Conservation (phyloP, 2,113 vertebrate species). For the Ardeotis arabs region DNA sequence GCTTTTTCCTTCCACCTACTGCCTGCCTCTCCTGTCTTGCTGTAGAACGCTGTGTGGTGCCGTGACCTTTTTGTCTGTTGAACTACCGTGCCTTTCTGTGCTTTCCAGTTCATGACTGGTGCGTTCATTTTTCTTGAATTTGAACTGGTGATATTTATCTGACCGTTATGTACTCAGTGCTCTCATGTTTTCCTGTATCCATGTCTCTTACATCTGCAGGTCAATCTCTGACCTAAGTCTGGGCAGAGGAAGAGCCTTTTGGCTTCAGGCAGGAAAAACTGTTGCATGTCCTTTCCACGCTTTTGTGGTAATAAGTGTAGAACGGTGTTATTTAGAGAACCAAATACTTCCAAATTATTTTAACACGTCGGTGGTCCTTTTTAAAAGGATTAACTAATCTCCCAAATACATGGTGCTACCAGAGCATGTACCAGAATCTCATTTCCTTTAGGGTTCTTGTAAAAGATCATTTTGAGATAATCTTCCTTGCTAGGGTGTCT, state of each 20-base stretch:
- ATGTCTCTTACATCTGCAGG: not conserved
- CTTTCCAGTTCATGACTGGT: not conserved
- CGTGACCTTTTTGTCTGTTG: not conserved
- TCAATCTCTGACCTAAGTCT: not conserved
- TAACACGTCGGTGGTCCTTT: not conserved
- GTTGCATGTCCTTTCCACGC: not conserved
- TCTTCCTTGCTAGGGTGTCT: not conserved
- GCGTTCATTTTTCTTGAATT: not conserved
- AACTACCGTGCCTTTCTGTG: rapidly evolving
- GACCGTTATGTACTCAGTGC: not conserved
- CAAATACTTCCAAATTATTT: not conserved
- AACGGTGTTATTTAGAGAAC: not conserved
- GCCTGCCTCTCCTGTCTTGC: not conserved
- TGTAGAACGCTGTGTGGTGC: not conserved
- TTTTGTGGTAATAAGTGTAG: not conserved
- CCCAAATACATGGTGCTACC: not conserved
- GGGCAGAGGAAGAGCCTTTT: not conserved
- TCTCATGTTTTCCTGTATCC: not conserved
- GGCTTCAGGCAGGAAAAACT: not conserved
- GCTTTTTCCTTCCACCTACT: not conserved
- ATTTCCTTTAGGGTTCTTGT: not conserved
- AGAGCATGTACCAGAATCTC: not conserved
- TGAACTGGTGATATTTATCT: not conserved
- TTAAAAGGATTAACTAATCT: not conserved
- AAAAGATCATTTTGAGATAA: not conserved